phyloP scores from a whole-genome alignment of 2,888 invertebrate species.

The Platynereis dumerilii region DNA sequence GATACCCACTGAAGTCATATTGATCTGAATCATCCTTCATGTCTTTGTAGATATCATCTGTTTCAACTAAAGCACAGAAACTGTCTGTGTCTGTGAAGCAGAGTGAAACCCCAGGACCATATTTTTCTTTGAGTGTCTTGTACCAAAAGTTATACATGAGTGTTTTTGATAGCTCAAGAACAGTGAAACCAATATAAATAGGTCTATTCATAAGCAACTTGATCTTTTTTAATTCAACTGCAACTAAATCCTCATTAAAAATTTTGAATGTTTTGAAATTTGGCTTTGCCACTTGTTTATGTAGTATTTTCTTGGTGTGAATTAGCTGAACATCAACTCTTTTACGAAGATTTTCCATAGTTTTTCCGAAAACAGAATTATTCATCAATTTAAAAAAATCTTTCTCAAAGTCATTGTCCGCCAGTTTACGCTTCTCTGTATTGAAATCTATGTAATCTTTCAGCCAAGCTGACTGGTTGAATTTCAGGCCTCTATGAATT shows the following conservation, averaged over 20 bases:
- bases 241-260: slow-evolving; percentile 55
- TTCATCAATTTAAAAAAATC: slow-evolving; percentile 48
- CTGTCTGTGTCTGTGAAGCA: slow-evolving; percentile 42
- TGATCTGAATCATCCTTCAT: slow-evolving; percentile 26
- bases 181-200: slow-evolving; percentile 59
- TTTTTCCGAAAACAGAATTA: slow-evolving; percentile 59
- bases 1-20: slow-evolving; percentile 6
- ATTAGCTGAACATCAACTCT: slow-evolving; percentile 50
- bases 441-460: slow-evolving; percentile 48
- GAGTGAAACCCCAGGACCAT: slow-evolving; percentile 23
- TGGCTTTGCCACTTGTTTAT: slow-evolving; percentile 23
- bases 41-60: slow-evolving; percentile 47
- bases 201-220: slow-evolving; percentile 37
- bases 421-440: slow-evolving; percentile 42
- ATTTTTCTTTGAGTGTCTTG: slow-evolving; percentile 48
- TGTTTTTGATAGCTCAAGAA: slow-evolving; percentile 55
- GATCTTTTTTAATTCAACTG: slow-evolving; percentile 45
- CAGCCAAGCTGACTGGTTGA: no score
- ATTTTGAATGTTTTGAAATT: slow-evolving; percentile 36
- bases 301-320: not conserved
- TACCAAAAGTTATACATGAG: slow-evolving; percentile 38
- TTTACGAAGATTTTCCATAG: slow-evolving; percentile 63
- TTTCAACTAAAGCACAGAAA: slow-evolving; percentile 33
- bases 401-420: slow-evolving; percentile 54
- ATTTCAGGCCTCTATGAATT: no score